Evolutionary conservation across 2,797 vertebrate species (phyloP).

Genomic region (Prunella strophiata): DNA sequence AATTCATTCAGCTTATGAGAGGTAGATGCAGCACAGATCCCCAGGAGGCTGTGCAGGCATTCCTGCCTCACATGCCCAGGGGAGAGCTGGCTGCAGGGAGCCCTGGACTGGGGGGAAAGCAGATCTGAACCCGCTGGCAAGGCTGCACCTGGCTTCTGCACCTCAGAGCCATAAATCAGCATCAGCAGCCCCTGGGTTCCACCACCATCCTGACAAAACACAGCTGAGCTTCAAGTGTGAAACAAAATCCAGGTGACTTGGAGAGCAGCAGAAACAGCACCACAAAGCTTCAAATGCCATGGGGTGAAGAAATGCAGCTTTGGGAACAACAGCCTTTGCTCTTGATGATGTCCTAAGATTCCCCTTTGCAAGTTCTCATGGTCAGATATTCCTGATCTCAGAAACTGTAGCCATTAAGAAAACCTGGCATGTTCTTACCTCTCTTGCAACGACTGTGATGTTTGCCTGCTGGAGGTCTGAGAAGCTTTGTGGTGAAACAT

Average conservation of each 20-base stretch:
- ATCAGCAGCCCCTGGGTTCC: background rate
- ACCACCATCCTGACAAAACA: background rate
- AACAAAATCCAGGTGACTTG: conserved; percentile 19
- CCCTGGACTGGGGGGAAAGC: background rate
- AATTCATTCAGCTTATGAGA: background rate
- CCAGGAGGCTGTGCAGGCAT: background rate
- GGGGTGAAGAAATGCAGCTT: background rate
- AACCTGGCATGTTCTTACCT: background rate
- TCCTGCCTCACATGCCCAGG: rapidly evolving
- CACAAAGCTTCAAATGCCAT: rapidly evolving
- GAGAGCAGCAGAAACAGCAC: background rate
- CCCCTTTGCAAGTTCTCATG: background rate
- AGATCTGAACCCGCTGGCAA: background rate
- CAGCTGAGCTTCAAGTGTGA: conserved; percentile 35
- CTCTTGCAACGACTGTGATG: background rate
- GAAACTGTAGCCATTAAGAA: rapidly evolving
- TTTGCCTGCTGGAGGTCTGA: background rate
- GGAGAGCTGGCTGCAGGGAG: background rate
- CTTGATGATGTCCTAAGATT: background rate
- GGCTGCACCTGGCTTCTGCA: background rate
- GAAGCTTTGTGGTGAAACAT: background rate
- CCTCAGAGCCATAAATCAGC: background rate
- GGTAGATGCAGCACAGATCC: background rate
- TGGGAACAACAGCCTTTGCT: background rate
- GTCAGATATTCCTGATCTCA: background rate